Percentiles rank a stretch among this genome's conserved stretches.
phyloP scores from a whole-genome alignment of 1,140 invertebrate genomes.

The Whitmania pigra region DNA sequence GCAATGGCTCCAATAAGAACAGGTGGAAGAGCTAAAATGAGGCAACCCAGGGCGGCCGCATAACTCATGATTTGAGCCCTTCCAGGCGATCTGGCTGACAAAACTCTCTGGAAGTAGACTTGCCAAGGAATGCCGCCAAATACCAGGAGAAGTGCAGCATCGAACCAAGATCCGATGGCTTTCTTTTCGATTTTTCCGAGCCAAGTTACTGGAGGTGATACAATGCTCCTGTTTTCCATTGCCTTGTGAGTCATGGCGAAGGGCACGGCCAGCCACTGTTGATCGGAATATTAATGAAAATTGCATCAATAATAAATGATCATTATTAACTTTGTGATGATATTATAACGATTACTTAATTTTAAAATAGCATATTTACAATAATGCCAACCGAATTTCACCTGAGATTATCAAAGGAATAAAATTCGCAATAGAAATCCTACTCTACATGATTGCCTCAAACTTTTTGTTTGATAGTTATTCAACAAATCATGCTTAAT shows the following conservation, averaged over 20 bases:
- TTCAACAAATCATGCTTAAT: slow-evolving; percentile 4
- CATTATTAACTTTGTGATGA: too few species aligned
- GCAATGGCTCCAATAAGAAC: slow-evolving; percentile 91
- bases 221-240: slow-evolving; percentile 63
- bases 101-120: slow-evolving; percentile 92
- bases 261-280: slow-evolving; percentile 86
- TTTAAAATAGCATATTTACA: too few species aligned
- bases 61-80: slow-evolving; percentile 89
- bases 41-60: slow-evolving; percentile 82
- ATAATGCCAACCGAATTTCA: too few species aligned
- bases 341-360: too few species aligned
- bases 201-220: slow-evolving; percentile 9
- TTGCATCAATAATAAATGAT: too few species aligned
- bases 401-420: too few species aligned
- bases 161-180: slow-evolving; percentile 52
- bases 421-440: too few species aligned
- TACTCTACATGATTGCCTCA: too few species aligned
- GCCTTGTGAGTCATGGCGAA: slow-evolving; percentile 78
- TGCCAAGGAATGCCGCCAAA: slow-evolving; percentile 99
- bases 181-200: slow-evolving; percentile 49
- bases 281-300: slow-evolving; percentile 14
- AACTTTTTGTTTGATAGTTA: background rate
- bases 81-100: slow-evolving; percentile 82
- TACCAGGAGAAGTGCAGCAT: slow-evolving; percentile 60
- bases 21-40: slow-evolving; percentile 89